Percentiles rank a stretch among this genome's conserved stretches.
phyloP scores from a whole-genome alignment of 2,113 vertebrate genomes.

The Piprites chloris region DNA sequence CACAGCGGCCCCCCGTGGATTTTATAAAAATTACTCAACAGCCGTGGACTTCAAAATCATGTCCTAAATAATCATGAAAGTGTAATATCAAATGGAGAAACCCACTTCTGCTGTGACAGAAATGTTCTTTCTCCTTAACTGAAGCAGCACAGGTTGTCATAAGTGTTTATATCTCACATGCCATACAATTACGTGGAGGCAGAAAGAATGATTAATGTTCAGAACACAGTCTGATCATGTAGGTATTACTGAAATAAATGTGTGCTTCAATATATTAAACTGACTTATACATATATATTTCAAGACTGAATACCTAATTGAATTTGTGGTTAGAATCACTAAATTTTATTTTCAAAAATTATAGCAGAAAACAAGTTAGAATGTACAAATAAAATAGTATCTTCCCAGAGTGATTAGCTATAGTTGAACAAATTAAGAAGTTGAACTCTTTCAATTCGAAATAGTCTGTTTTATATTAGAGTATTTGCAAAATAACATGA shows the following conservation, averaged over 20 bases:
- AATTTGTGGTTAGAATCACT: background rate
- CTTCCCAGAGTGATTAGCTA: background rate
- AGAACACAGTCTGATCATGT: background rate
- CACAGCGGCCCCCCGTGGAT: background rate
- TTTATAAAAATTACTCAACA: background rate
- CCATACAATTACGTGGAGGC: background rate
- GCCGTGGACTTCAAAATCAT: background rate
- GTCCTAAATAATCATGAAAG: background rate
- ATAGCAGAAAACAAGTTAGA: background rate
- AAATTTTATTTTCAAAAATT: background rate
- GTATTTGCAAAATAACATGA: background rate
- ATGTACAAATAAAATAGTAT: background rate
- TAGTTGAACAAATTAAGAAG: background rate
- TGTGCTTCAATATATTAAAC: background rate
- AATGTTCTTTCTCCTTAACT: background rate
- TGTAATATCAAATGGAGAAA: background rate
- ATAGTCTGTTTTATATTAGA: background rate
- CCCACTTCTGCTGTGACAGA: background rate
- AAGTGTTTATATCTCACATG: background rate
- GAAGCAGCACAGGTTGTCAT: background rate
- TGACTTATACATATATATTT: background rate
- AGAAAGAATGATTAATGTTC: background rate
- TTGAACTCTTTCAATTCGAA: background rate
- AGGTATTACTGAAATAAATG: background rate
- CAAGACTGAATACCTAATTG: background rate